A percentile compares a stretch with the other conserved stretches of the same genome.
Conservation (phyloP, 2,888 invertebrate species). For the Branchipolynoe longqiensis region DNA sequence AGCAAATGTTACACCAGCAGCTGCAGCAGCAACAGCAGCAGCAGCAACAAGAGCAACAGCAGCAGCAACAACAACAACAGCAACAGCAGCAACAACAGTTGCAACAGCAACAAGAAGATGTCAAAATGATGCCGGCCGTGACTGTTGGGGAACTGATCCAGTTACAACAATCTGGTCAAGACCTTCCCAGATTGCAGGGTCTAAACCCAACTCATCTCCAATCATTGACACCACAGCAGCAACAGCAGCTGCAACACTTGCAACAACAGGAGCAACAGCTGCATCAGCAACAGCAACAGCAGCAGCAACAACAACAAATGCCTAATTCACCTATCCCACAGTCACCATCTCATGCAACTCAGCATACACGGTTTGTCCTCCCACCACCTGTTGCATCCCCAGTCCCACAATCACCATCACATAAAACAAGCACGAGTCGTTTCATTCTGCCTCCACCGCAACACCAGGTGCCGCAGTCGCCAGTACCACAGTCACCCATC, state of each 20-base stretch:
- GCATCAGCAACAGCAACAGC: constrained; percentile 66
- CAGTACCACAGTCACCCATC: constrained; percentile 49
- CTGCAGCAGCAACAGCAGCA: constrained; percentile 67
- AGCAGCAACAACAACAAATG: constrained; percentile 63
- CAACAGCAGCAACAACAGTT: too few species aligned
- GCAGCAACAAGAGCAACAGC: constrained; percentile 71
- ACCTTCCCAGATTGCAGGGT: constrained; percentile 65
- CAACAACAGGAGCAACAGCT: constrained; percentile 67
- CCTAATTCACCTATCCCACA: constrained; percentile 49
- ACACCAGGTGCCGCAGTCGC: constrained; percentile 35
- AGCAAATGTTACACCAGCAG: constrained; percentile 66
- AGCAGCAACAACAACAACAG: constrained; percentile 69
- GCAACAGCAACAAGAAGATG: constrained; percentile 66
- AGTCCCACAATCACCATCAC: constrained; percentile 83
- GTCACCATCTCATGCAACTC: constrained; percentile 40
- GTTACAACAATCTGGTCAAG: constrained; percentile 62
- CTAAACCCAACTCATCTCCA: constrained; percentile 59
- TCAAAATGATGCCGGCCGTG: constrained; percentile 32
- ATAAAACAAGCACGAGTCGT: constrained; percentile 71
- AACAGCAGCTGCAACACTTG: constrained; percentile 69
- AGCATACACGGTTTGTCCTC: constrained; percentile 45
- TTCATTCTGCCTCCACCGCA: constrained; percentile 53
- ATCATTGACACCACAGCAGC: constrained; percentile 62
- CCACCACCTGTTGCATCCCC: constrained; percentile 56
- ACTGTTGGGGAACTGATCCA: constrained; percentile 9